Percentiles rank a stretch among this genome's conserved stretches.
phyloP scores from a whole-genome alignment of 2,113 vertebrate genomes.

The Hippoglossus stenolepis region DNA sequence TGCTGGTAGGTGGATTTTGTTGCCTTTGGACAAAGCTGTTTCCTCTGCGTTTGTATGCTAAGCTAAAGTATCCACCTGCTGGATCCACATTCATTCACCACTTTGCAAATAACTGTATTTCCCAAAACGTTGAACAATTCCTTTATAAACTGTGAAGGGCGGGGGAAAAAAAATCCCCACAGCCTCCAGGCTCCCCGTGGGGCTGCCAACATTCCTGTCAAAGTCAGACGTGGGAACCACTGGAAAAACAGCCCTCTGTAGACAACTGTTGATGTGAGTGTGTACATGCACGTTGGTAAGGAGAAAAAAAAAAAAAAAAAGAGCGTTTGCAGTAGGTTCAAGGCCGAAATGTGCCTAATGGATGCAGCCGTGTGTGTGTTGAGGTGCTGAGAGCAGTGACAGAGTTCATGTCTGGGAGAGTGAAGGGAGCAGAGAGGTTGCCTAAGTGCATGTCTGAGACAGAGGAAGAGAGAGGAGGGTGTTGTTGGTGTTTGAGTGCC shows the following conservation, averaged over 20 bases:
- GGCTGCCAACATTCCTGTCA: conserved; percentile 71
- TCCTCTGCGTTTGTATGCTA: not conserved
- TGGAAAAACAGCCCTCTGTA: conserved; percentile 50
- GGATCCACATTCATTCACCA: not conserved
- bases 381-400: conserved; percentile 42
- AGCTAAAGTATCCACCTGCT: not conserved
- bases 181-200: conserved; percentile 49
- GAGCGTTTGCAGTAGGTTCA: conserved; percentile 5
- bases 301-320: too few species aligned
- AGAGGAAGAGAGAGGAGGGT: not conserved
- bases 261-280: conserved; percentile 21
- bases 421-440: conserved; percentile 16
- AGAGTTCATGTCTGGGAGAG: conserved; percentile 42
- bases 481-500: not conserved
- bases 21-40: not conserved
- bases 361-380: conserved; percentile 38
- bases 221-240: conserved; percentile 69
- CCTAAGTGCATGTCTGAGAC: conserved; percentile 42
- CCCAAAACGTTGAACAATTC: conserved; percentile 15
- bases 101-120: not conserved
- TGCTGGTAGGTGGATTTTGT: not conserved
- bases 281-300: not conserved
- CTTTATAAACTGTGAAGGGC: conserved; percentile 9
- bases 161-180: not conserved
- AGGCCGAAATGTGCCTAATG: conserved; percentile 44